A percentile compares a stretch with the other conserved stretches of the same genome.
These are phyloP conservation scores for Centroberyx gerrardi DNA, from an alignment of 2,797 vertebrate species.

Conservation along the genomic window DNA sequence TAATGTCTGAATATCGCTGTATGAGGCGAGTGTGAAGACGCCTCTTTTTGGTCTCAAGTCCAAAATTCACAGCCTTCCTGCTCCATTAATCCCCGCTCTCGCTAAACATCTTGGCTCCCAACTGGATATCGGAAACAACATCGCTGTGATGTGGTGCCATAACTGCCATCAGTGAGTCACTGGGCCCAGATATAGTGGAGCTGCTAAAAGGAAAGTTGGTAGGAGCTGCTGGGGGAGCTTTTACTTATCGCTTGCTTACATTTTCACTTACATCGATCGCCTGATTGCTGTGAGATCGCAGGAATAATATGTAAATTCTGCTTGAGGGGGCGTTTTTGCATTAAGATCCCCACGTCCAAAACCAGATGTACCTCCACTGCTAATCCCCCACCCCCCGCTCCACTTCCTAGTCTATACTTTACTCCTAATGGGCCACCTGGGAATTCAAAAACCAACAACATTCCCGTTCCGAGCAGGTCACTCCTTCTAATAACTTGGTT, in stretches of 20 bases:
- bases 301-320: conserved; percentile 13
- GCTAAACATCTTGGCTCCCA: neutral
- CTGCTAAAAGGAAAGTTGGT: neutral
- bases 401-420: conserved; percentile 45
- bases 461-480: conserved; percentile 43
- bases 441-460: conserved; percentile 65
- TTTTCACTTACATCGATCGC: conserved; percentile 7
- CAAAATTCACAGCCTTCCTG: neutral
- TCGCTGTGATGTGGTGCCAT: conserved; percentile 10
- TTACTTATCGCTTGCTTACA: neutral
- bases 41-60: neutral
- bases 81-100: conserved; percentile 8
- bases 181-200: neutral
- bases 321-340: neutral
- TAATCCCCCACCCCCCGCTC: conserved; percentile 34
- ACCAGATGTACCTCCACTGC: neutral
- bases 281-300: conserved; percentile 5
- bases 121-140: conserved; percentile 9
- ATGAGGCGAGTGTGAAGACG: neutral
- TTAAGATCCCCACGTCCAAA: too few species aligned
- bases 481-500: conserved; percentile 59
- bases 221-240: neutral
- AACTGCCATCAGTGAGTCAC: conserved; percentile 2
- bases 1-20: neutral
- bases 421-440: conserved; percentile 49